A percentile compares a stretch with the other conserved stretches of the same genome.
Conservation (phyloP, 2,113 vertebrate species). For the Sphyrna mokarran region DNA sequence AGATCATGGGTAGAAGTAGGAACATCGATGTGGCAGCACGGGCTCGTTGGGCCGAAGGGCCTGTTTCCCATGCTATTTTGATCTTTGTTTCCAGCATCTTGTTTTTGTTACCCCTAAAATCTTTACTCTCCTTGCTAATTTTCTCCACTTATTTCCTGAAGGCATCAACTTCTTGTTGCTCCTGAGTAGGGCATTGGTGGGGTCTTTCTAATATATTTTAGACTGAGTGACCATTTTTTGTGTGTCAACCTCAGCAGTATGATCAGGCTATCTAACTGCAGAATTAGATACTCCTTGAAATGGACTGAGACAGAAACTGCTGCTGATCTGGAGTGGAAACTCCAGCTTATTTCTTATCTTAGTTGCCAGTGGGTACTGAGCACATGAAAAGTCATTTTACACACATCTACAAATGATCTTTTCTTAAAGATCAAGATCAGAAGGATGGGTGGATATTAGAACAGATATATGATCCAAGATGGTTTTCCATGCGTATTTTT, state of each 20-base stretch:
- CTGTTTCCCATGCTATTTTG: too few species aligned
- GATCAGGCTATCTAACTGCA: background rate
- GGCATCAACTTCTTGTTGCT: background rate
- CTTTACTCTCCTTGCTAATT: background rate
- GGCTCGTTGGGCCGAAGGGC: too few species aligned
- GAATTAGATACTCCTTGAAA: background rate
- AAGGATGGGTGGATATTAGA: background rate
- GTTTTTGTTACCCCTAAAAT: background rate
- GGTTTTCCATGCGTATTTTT: background rate
- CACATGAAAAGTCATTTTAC: background rate
- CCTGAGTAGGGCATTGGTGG: background rate
- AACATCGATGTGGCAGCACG: too few species aligned
- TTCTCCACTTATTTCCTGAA: background rate
- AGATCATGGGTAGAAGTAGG: too few species aligned
- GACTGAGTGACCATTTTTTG: background rate
- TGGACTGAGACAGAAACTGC: background rate
- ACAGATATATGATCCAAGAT: background rate
- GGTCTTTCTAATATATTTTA: background rate
- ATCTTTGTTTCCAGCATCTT: background rate
- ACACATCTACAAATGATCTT: background rate
- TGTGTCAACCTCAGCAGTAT: background rate
- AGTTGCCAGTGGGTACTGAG: background rate
- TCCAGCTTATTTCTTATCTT: background rate
- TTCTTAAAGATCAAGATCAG: background rate
- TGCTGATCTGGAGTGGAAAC: background rate